Evolutionary conservation across 1,140 invertebrate species (phyloP).

Genomic region (Atta colombica): DNA sequence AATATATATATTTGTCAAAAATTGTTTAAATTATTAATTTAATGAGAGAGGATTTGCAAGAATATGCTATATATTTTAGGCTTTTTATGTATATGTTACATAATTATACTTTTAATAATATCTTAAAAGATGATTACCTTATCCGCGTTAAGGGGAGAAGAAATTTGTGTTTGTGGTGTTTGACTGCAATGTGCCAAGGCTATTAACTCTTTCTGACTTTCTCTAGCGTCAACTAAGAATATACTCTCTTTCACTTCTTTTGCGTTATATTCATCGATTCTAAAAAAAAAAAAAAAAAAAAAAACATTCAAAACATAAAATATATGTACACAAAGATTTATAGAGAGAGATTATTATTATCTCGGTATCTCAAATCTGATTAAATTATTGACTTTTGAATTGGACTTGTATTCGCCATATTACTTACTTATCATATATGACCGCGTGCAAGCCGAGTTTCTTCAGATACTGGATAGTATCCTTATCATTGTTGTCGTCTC

Average conservation of each 20-base stretch:
- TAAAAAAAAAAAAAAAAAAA: slow-evolving; percentile 82
- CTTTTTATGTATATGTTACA: not conserved
- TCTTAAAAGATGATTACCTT: slow-evolving; percentile 58
- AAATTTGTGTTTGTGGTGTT: slow-evolving; percentile 73
- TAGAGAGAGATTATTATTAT: not conserved
- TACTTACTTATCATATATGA: slow-evolving; percentile 96
- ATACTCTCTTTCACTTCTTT: slow-evolving; percentile 95
- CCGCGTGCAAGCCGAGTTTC: slow-evolving; percentile 94
- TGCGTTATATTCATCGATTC: slow-evolving; percentile 92
- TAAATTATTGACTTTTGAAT: slow-evolving; percentile 8
- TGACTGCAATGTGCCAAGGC: slow-evolving; percentile 85
- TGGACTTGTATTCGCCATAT: not conserved
- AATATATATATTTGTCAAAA: not conserved
- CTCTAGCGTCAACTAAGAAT: slow-evolving; percentile 92
- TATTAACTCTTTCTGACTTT: slow-evolving; percentile 90
- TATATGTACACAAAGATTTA: slow-evolving; percentile 10
- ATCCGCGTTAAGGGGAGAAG: slow-evolving; percentile 67
- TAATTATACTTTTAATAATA: not conserved
- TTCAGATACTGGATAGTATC: slow-evolving; percentile 95
- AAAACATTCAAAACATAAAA: slow-evolving; percentile 17
- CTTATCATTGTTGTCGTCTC: slow-evolving; percentile 96
- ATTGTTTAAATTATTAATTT: slow-evolving; percentile 1
- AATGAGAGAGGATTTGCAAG: not conserved
- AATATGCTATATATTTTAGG: not conserved
- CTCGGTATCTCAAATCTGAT: not conserved